Conservation (phyloP, 2,888 invertebrate genomes). For the Zootermopsis nevadensis region DNA sequence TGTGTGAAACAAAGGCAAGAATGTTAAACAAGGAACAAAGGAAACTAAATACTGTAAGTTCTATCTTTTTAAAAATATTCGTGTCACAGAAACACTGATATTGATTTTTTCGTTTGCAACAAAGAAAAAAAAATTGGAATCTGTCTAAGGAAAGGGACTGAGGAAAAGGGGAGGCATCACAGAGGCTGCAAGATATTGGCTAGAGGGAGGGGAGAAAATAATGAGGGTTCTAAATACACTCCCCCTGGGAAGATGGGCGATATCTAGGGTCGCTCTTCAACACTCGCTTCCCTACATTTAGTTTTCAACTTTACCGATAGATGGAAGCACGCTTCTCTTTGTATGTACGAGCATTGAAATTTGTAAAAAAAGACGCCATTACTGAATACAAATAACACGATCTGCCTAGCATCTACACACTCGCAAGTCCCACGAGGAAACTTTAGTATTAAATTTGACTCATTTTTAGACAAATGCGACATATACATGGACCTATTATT, state of each 20-base stretch:
- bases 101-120: background rate
- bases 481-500: no score
- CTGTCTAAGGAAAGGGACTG: background rate
- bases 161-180: background rate
- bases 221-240: slow-evolving; percentile 12
- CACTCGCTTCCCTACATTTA: slow-evolving; percentile 1
- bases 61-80: no score
- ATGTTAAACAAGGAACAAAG: no score
- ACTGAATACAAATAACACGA: background rate
- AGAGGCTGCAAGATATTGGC: slow-evolving; percentile 15
- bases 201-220: background rate
- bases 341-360: background rate
- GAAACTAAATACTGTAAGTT: no score
- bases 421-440: no score
- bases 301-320: slow-evolving; percentile 2
- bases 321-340: slow-evolving; percentile 9
- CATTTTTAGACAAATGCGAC: no score
- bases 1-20: no score
- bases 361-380: background rate
- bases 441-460: no score
- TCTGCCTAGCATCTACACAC: no score
- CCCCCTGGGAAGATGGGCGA: slow-evolving; percentile 21
- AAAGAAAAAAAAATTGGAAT: background rate
- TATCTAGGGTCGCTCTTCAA: background rate
- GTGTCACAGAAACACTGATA: background rate